Percentiles rank a stretch among this genome's conserved stretches.
Evolutionary conservation across 2,888 invertebrate genomes (phyloP).

Genomic region (Oxycera nigricornis): DNA sequence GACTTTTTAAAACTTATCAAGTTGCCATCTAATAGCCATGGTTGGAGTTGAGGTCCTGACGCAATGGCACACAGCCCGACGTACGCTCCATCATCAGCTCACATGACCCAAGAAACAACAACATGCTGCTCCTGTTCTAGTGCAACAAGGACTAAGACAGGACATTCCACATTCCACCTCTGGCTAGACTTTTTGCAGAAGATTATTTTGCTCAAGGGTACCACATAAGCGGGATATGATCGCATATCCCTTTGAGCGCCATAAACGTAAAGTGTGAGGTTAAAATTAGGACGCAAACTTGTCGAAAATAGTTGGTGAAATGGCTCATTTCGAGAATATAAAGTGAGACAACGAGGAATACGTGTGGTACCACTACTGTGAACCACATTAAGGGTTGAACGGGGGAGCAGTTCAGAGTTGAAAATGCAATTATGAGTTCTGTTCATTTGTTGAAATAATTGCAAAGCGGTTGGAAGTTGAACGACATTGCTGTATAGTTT

Average conservation of each 20-base stretch:
- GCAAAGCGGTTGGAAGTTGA: no score
- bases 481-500: no score
- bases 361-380: no score
- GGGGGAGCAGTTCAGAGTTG: no score
- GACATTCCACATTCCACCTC: conserved; percentile 9
- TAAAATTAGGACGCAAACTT: conserved; percentile 30
- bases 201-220: conserved; percentile 18
- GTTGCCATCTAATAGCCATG: conserved; percentile 34
- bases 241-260: conserved; percentile 11
- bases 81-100: not conserved
- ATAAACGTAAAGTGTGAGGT: conserved; percentile 36
- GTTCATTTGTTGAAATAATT: no score
- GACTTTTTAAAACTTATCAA: conserved; percentile 32
- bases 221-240: conserved; percentile 14
- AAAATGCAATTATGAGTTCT: no score
- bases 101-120: not conserved
- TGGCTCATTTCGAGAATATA: not conserved
- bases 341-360: not conserved
- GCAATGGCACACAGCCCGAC: not conserved
- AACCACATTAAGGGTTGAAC: no score
- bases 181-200: conserved; percentile 23
- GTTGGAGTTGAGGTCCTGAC: not conserved
- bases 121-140: no score
- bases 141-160: conserved; percentile 12
- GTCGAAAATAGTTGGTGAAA: conserved; percentile 2